A percentile compares a stretch with the other conserved stretches of the same genome.
phyloP scores from a whole-genome alignment of 2,797 vertebrate species.

The Distichodus sexfasciatus region DNA sequence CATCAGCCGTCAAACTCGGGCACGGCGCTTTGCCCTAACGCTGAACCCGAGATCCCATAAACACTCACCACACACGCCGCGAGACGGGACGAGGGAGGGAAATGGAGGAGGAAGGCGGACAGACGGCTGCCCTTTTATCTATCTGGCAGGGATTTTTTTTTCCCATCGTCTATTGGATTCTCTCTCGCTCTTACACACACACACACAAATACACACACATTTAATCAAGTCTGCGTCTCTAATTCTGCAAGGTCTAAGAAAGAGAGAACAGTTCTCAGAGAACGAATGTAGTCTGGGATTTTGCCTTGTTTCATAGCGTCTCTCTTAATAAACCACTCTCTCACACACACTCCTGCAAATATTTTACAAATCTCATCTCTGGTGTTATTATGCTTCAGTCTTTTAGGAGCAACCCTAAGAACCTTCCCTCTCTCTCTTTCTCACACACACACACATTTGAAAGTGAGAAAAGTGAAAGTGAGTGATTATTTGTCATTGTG shows the following conservation, averaged over 20 bases:
- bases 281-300: constrained; percentile 9
- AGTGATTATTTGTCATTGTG: too few species aligned
- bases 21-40: constrained; percentile 28
- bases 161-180: not conserved
- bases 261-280: not conserved
- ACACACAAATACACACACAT: too few species aligned
- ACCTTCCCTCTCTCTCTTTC: too few species aligned
- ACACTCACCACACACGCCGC: constrained; percentile 4
- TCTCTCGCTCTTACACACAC: not conserved
- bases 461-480: too few species aligned
- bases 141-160: not conserved
- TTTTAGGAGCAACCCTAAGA: too few species aligned
- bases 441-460: too few species aligned
- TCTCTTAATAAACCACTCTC: too few species aligned
- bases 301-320: constrained; percentile 12
- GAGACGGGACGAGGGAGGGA: constrained; percentile 2
- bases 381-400: too few species aligned
- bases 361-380: too few species aligned
- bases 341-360: too few species aligned
- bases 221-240: constrained; percentile 1
- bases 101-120: not conserved
- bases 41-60: constrained; percentile 37
- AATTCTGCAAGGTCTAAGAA: not conserved
- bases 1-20: constrained; percentile 36
- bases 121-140: constrained; percentile 3